Conservation (phyloP, 2,888 invertebrate species). For the Sceliomorpha sp. region DNA sequence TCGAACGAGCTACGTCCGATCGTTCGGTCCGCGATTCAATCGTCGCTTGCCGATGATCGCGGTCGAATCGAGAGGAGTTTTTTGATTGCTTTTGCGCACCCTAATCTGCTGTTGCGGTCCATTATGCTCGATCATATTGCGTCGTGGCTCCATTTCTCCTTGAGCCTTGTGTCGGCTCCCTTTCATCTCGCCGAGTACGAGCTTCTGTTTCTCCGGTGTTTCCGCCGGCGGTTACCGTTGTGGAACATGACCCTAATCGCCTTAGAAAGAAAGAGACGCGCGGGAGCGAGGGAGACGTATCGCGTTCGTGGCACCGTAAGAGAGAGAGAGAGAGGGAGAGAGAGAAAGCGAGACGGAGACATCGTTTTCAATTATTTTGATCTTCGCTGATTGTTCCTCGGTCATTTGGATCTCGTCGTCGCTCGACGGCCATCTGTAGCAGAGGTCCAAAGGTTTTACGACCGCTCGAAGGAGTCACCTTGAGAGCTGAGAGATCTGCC, state of each 20-base stretch:
- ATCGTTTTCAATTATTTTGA: constrained; percentile 49
- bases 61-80: constrained; percentile 55
- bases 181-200: constrained; percentile 72
- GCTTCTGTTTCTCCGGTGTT: constrained; percentile 76
- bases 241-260: constrained; percentile 75
- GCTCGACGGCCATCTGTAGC: background rate
- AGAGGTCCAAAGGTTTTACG: constrained; percentile 17
- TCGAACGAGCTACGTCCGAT: constrained; percentile 48
- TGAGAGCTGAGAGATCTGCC: background rate
- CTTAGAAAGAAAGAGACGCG: constrained; percentile 61
- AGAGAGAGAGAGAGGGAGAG: constrained; percentile 15
- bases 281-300: constrained; percentile 16
- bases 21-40: constrained; percentile 49
- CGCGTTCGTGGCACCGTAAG: constrained; percentile 21
- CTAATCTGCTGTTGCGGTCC: constrained; percentile 68
- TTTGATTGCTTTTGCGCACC: constrained; percentile 63
- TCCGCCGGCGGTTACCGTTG: constrained; percentile 75
- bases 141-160: constrained; percentile 68
- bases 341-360: constrained; percentile 21
- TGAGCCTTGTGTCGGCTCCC: constrained; percentile 66
- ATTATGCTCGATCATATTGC: constrained; percentile 74
- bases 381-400: constrained; percentile 46
- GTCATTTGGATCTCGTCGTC: constrained; percentile 28
- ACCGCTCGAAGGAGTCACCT: constrained; percentile 38
- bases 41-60: constrained; percentile 53